Base-by-base conservation (phyloP, 2,113 vertebrate species). In the Phylloscopus whistleri region DNA sequence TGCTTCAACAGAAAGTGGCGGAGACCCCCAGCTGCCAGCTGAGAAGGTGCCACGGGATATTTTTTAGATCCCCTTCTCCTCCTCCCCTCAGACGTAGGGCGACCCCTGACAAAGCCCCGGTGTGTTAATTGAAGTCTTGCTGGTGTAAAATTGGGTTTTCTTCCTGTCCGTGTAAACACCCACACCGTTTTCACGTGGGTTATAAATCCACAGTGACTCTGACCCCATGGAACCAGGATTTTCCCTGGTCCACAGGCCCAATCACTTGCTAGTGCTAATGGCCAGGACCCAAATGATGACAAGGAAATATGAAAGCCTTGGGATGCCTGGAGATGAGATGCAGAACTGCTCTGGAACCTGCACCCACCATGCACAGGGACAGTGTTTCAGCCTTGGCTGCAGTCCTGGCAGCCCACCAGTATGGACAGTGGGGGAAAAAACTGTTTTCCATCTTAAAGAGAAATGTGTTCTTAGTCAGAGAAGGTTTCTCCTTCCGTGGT, bases 141-240 rank as follows among this genome's bases (percentile, higher is more conserved):
- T 48, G 15, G 52, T 44, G 17, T 10, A 49, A 73, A 51, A 41
- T 6, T 3, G 16, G 22, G 11, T 16, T 49, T 69, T 90, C 23
- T 60, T 67, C 8, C 73, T 35, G 8, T 31, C 13, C 53, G 6
- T 44, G 5, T 6, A 59, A 89, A 39, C 21, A 63, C 11, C 11
- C 37, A 10, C 15, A 8, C 10, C 60, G n/a, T 49, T 90, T 76
- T 48, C 37, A 53, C 0, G 0, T 9, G 11, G 49, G 23, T 19
- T 77, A 41, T 46, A 69, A 76, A 60, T 16, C 24, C 35, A 44
- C 10, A 1, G 0, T 37, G 44, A 41, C 10, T 73, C 21, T 41
- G 35, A n/a, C 15, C 30, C 30, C 30, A 24, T 23, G 30, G 63
- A 44, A 44, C 2, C 31, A 66, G 18, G 31, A 58, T 51, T 56